phyloP scores from a whole-genome alignment of 37 sponge, comb jelly and placozoan genomes.

The Haliclona indistincta region DNA sequence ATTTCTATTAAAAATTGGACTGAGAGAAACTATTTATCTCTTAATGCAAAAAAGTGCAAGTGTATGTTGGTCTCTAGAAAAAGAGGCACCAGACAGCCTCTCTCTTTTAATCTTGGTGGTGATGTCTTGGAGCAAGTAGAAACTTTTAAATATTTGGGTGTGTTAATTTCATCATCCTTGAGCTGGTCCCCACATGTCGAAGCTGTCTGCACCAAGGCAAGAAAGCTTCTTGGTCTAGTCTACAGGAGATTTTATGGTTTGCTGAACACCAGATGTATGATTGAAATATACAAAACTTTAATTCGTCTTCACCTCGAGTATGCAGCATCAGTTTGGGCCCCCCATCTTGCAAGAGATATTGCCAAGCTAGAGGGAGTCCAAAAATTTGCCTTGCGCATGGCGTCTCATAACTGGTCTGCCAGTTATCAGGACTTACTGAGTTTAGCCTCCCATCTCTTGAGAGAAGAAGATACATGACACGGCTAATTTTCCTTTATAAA shows the following conservation, averaged over 20 bases:
- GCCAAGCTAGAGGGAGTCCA: constrained; percentile 2
- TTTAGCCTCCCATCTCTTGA: not conserved
- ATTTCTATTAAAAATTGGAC: not conserved
- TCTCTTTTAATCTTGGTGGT: not conserved
- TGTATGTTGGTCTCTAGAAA: not conserved
- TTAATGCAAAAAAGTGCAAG: constrained; percentile 5
- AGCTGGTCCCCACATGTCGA: not conserved
- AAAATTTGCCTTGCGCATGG: constrained; percentile 1
- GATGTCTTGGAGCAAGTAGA: not conserved
- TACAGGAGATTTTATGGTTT: not conserved
- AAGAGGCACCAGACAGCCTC: not conserved
- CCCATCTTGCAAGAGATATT: not conserved
- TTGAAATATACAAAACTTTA: constrained; percentile 4
- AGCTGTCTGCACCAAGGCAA: not conserved
- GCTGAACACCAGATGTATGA: not conserved
- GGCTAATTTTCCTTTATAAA: too few species aligned
- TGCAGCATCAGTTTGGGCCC: not conserved
- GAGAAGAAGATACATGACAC: too few species aligned
- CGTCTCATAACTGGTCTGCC: not conserved
- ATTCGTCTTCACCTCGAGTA: constrained; percentile 19
- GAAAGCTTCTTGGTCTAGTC: not conserved
- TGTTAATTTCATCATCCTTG: not conserved
- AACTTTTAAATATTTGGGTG: constrained; percentile 4
- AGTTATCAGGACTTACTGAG: not conserved
- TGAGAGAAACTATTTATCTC: not conserved